Percentiles rank a stretch among this genome's conserved stretches.
These are phyloP conservation scores for Theristus sp. DNA, from an alignment of 2,888 invertebrate species.

Conservation along the genomic window DNA sequence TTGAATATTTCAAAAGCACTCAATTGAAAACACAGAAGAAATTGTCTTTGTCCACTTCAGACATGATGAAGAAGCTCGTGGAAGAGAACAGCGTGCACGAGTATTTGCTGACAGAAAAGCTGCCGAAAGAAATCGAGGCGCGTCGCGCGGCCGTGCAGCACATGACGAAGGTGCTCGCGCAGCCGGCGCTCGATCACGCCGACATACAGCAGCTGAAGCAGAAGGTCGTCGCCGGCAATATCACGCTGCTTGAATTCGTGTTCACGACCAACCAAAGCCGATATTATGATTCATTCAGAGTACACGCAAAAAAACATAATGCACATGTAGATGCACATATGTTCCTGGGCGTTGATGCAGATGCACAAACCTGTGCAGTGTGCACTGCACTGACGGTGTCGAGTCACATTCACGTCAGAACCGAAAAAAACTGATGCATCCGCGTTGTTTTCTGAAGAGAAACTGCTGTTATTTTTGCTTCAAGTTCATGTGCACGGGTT, in stretches of 20 bases:
- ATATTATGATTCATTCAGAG: no score
- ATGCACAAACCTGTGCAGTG: no score
- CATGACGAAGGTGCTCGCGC: constrained; percentile 47
- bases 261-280: constrained; percentile 34
- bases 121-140: constrained; percentile 50
- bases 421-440: no score
- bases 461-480: no score
- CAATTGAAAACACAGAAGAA: no score
- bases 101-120: constrained; percentile 56
- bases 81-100: constrained; percentile 56
- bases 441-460: no score
- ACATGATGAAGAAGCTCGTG: constrained; percentile 50
- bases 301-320: no score
- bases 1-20: not conserved
- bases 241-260: not conserved
- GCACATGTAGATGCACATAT: no score
- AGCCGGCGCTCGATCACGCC: constrained; percentile 46
- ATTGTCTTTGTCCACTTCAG: constrained; percentile 20
- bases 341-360: no score
- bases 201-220: constrained; percentile 46
- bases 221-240: constrained; percentile 40
- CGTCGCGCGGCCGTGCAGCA: constrained; percentile 49
- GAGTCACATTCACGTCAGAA: no score
- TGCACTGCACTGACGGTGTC: no score
- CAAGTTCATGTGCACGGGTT: no score